Evolutionary conservation across 2,888 invertebrate species (phyloP), one percentile per base, ranked within the genome.

Genomic region (Meiosimyza platycephala): DNA sequence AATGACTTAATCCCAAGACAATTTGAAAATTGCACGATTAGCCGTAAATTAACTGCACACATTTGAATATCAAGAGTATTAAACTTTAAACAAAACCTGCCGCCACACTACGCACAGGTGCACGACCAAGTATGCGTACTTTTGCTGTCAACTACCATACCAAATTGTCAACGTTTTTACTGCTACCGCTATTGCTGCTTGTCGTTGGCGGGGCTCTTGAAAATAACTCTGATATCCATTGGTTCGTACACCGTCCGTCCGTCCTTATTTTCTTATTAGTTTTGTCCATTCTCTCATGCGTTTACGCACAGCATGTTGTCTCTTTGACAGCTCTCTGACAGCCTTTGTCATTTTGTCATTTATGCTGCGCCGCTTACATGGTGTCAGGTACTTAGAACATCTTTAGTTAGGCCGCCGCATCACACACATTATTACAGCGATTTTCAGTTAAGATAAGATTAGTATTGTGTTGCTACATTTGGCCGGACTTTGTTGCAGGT

Each of bases 301-400:
- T 76, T 50, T 59, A 18, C 33, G 60, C 72, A n/a, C 72, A 59
- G 72, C 73, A 71, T 66, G 70, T 76, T 77, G 80, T 76, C 82
- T 82, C 80, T 81, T 81, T 82, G 80, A 80, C 81, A 60, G 28
- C 16, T 59, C 18, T 12, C 40, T 54, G 51, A 28, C 73, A 28
- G 70, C 18, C 50, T 59, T 52, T 68, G 33, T 52, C 55, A 13
- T 22, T 67, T 28, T 13, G 59, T 59, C 68, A 54, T 74, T 73
- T 77, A 78, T 77, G 80, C 80, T 82, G 79, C 76, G 79, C 65
- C 78, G 80, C 80, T 81, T 80, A 81, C 82, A 80, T 73, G 82
- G 84, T 84, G 83, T 84, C 80, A 83, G 82, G 80, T 84, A 84
- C 82, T 84, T 83, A 82, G 82, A 79, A 80, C 82, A 81, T 76